Evolutionary conservation across 1,140 invertebrate genomes (phyloP).

Genomic region (Pseudachorutes palmiensis): DNA sequence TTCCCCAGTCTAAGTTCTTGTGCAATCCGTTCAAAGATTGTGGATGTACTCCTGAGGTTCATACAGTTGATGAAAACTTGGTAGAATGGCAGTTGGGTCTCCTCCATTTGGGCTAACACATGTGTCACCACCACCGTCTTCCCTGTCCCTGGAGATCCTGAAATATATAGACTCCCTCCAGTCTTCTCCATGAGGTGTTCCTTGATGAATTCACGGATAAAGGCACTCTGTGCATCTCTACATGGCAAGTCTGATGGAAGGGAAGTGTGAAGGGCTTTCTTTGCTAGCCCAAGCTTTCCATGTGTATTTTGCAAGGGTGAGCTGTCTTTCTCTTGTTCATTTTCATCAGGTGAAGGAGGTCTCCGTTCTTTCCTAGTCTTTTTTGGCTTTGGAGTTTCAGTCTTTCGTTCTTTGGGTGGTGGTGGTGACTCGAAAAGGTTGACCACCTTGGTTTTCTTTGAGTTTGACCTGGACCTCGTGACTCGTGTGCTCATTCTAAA

Average conservation of each 20-base stretch:
- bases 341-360: not conserved
- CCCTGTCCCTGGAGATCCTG: constrained; percentile 91
- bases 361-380: not conserved
- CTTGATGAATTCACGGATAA: constrained; percentile 61
- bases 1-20: constrained; percentile 26
- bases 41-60: constrained; percentile 35
- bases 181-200: constrained; percentile 55
- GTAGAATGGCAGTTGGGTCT: constrained; percentile 29
- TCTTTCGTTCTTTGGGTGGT: not conserved
- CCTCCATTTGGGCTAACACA: constrained; percentile 51
- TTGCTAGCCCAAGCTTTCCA: constrained; percentile 10
- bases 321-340: not conserved
- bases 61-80: constrained; percentile 42
- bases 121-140: constrained; percentile 81
- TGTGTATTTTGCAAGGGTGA: too few relatives aligned
- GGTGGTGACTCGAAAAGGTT: not conserved
- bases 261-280: constrained; percentile 59
- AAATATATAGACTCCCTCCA: constrained; percentile 81
- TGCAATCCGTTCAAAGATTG: constrained; percentile 40
- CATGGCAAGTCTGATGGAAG: constrained; percentile 60
- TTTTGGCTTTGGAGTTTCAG: not conserved
- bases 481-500: not conserved
- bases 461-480: not conserved
- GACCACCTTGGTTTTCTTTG: too few relatives aligned
- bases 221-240: constrained; percentile 64